Evolutionary conservation across 1,140 invertebrate species (phyloP), one percentile per base, ranked within the genome.

Genomic region (Dryas iulia): DNA sequence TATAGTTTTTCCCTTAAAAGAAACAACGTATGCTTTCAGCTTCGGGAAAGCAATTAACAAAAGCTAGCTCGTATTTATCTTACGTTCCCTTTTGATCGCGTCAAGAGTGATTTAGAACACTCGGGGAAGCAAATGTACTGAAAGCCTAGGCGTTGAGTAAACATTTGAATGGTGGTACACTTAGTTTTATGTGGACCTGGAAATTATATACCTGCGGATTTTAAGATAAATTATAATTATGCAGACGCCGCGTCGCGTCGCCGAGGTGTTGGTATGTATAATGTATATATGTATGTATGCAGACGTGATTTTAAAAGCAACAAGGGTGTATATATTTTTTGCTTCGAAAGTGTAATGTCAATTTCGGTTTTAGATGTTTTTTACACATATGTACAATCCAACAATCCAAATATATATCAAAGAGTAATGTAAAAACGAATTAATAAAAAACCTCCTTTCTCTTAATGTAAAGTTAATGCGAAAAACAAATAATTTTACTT

Each of bases 71-170:
- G 23, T 53, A 53, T 53, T 53, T 53, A 53, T 53, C 52, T 53
- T 24, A 8, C 21, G 11, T 24, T 24, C 10, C 18, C 52, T 53
- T 53, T 53, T 53, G 52, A 53, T 53, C 23, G 52, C 52, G 52
- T 57, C 56, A 6, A 57, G 25, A 57, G 56, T 30, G 56, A 28
- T 57, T 57, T 57, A 57, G 14, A 57, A 30, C 56, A 57, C 56
- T 14, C 3, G n/a, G 24, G n/a, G 12, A 57, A 57, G 25, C 25
- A 57, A 57, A 57, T 57, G 56, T 26, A 26, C 23, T 57, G n/a
- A 57, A 57, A 57, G 56, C 56, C 23, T 57, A 24, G 18, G 11
- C 18, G 52, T 6, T 35, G 33, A 39, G 33, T 39, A 12, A 39
- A 2, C 33, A n/a, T n/a, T n/a, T 39, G 6, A 35, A 11, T 35